These are phyloP conservation scores for Hymenochirus boettgeri DNA, from an alignment of 2,113 vertebrate genomes.

Conservation along the genomic window DNA sequence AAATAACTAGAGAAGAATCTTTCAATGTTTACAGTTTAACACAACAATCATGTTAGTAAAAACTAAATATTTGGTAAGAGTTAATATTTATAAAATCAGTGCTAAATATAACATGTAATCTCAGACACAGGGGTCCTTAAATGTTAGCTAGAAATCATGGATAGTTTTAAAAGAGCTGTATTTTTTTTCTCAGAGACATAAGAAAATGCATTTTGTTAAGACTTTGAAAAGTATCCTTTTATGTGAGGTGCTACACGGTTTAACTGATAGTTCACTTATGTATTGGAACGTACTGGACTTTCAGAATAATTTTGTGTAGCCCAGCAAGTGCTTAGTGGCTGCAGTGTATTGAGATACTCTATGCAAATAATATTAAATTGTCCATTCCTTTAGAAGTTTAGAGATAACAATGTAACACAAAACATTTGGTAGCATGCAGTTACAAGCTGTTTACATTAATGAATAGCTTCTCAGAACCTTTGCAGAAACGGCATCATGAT, in stretches of 20 bases:
- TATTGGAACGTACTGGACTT: slow-evolving; percentile 4
- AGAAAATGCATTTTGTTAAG: background rate
- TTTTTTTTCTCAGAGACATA: background rate
- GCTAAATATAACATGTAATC: too few species aligned
- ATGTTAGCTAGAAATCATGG: background rate
- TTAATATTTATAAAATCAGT: too few species aligned
- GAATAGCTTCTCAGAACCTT: slow-evolving; percentile 26
- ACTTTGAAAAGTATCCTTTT: slow-evolving; percentile 21
- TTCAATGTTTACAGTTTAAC: too few species aligned
- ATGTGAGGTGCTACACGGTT: slow-evolving; percentile 12
- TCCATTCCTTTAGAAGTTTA: slow-evolving; percentile 32
- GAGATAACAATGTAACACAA: slow-evolving; percentile 33
- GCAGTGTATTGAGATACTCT: slow-evolving; percentile 17
- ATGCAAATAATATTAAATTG: slow-evolving; percentile 40
- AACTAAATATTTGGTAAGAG: too few species aligned
- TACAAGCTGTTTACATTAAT: slow-evolving; percentile 40
- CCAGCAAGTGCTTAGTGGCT: slow-evolving; percentile 30
- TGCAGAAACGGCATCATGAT: slow-evolving; percentile 8
- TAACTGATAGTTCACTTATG: slow-evolving; percentile 6
- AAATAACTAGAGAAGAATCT: too few species aligned
- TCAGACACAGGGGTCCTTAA: too few species aligned
- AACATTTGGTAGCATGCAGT: slow-evolving; percentile 40
- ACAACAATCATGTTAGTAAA: too few species aligned
- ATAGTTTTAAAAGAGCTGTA: background rate
- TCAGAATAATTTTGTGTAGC: slow-evolving; percentile 13